Evolutionary conservation across 1,140 invertebrate genomes (phyloP).

Genomic region (Lineus longissimus): DNA sequence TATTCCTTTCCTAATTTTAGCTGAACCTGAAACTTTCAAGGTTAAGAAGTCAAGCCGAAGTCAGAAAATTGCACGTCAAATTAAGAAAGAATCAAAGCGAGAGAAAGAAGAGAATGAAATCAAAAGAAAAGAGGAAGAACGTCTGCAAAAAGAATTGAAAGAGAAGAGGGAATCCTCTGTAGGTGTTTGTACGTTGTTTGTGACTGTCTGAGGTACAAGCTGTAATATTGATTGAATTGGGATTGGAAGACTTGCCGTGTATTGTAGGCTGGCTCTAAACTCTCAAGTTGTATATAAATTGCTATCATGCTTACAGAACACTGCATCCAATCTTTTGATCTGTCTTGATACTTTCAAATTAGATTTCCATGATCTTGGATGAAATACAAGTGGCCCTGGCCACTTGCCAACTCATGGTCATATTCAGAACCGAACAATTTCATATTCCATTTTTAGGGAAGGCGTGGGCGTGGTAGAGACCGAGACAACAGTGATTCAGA

Average conservation of each 20-base stretch:
- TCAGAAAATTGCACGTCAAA: slow-evolving; percentile 79
- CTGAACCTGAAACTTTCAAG: slow-evolving; percentile 82
- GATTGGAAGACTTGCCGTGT: no score
- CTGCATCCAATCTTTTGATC: no score
- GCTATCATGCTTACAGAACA: no score
- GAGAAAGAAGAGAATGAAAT: slow-evolving; percentile 59
- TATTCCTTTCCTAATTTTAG: slow-evolving; percentile 39
- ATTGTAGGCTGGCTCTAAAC: no score
- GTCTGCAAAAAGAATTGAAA: slow-evolving; percentile 5
- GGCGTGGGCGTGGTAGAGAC: no score
- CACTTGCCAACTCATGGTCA: neutral
- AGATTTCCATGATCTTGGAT: no score
- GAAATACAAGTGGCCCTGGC: neutral
- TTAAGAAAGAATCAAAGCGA: slow-evolving; percentile 72
- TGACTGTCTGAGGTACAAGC: no score
- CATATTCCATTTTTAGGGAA: neutral
- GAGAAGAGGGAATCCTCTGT: neutral
- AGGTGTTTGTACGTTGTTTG: neutral
- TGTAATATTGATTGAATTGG: no score
- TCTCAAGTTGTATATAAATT: no score
- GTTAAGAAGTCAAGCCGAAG: slow-evolving; percentile 92
- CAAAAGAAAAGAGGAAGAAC: slow-evolving; percentile 20
- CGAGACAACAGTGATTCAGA: no score
- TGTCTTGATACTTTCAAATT: neutral
- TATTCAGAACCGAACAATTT: neutral